Evolutionary conservation across 2,888 invertebrate species (phyloP).

Genomic region (Pristionchus maxplancki): DNA sequence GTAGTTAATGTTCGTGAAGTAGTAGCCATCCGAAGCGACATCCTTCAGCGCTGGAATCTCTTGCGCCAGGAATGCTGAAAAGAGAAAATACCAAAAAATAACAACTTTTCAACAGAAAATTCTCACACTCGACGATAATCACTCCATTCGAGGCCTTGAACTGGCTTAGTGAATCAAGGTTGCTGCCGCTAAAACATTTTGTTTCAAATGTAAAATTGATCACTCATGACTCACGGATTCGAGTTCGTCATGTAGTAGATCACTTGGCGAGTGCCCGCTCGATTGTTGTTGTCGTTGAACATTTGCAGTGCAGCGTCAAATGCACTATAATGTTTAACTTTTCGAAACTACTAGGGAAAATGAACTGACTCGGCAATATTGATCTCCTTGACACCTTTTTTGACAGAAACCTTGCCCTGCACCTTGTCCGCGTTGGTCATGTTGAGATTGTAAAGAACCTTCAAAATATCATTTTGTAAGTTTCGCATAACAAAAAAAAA

Average conservation of each 20-base stretch:
- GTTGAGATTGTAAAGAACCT: conserved; percentile 16
- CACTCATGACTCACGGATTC: neutral
- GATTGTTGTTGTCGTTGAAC: neutral
- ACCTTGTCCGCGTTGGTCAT: neutral
- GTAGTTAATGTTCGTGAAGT: neutral
- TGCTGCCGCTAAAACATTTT: neutral
- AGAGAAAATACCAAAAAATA: too few relatives aligned
- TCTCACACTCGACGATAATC: neutral
- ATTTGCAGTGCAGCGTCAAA: neutral
- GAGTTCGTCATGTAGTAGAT: neutral
- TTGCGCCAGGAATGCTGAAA: neutral
- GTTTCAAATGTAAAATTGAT: neutral
- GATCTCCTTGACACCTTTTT: neutral
- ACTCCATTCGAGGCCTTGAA: neutral
- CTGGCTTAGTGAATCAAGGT: neutral
- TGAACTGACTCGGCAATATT: neutral
- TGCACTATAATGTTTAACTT: neutral
- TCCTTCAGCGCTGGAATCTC: neutral
- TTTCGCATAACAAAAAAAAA: neutral
- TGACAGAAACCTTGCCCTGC: neutral
- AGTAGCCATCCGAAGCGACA: neutral
- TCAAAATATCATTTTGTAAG: neutral
- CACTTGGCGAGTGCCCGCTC: neutral
- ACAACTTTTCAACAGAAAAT: neutral
- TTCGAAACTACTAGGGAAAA: neutral